Evolutionary conservation across 2,113 vertebrate genomes (phyloP), one percentile per base, ranked within the genome.

Genomic region (Dendrocopos noguchii): DNA sequence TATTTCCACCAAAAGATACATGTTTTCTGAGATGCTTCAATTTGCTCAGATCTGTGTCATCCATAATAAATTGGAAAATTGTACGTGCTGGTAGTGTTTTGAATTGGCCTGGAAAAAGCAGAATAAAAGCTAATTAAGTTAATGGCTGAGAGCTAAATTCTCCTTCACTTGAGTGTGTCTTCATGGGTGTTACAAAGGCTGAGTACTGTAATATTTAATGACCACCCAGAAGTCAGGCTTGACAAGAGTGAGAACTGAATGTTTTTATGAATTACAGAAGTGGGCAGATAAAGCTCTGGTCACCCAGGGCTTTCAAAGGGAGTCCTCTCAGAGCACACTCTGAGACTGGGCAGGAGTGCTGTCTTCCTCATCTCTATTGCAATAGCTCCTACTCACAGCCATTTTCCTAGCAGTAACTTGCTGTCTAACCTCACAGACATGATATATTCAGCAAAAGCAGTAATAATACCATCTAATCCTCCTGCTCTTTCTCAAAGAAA

Each of bases 71-170:
- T 17, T 60, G 77, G 70, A 64, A 88, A 89, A 89, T 61, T 59
- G 78, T 60, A 31, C 0, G 0, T 91, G 71, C 81, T 72, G 61
- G 72, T 68, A 24, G 33, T 59, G 56, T 66, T 85, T 52, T 42
- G 52, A 85, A 31, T 52, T 93, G 79, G 64, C 72, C 67, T 83
- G 72, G 68, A 84, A 91, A 88, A 2, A 2, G 8, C 31, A 71
- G 76, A 83, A 90, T 60, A 77, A 83, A 65, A 82, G 20, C 61
- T 93, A 77, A 95, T 95, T 73, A 93, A 91, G 36, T 82, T 85
- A 85, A 71, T 94, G 60, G 68, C 79, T 1, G 4, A 87, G 36
- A 72, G 82, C 87, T 77, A 64, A 91, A 90, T 87, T 91, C 75
- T 89, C 56, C 71, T 87, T 87, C n/a, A 25, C 36, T 83, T 10